Evolutionary conservation across 1,140 invertebrate genomes (phyloP).

Genomic region (Paralvinella palmiformis): DNA sequence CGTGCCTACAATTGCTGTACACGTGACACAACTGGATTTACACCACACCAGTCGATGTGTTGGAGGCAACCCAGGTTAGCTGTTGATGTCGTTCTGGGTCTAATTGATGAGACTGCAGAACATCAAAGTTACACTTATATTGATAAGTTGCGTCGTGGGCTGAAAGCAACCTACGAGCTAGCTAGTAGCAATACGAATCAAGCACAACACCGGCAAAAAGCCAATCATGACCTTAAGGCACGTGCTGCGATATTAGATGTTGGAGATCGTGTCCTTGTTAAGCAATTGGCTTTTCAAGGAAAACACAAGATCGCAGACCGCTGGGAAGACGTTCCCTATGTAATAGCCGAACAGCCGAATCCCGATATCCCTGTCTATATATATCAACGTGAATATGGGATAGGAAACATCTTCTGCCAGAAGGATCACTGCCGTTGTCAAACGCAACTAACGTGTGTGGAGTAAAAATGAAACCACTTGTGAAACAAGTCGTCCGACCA

Average conservation of each 20-base stretch:
- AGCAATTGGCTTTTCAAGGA: neutral
- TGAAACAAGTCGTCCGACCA: too few relatives aligned
- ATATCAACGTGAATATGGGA: neutral
- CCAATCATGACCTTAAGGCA: neutral
- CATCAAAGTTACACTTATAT: neutral
- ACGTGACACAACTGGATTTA: conserved; percentile 22
- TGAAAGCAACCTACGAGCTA: neutral
- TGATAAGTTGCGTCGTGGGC: neutral
- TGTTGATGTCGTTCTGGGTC: conserved; percentile 18
- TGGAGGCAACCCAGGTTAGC: conserved; percentile 25
- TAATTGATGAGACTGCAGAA: too few relatives aligned
- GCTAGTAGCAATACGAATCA: neutral
- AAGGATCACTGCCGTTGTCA: too few relatives aligned
- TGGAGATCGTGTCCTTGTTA: conserved; percentile 7
- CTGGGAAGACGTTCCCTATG: neutral
- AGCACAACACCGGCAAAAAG: neutral
- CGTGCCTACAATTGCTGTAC: conserved; percentile 21
- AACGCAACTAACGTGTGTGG: too few relatives aligned
- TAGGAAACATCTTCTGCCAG: too few relatives aligned
- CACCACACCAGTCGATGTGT: conserved; percentile 27
- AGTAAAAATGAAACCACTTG: too few relatives aligned
- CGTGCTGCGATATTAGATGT: neutral
- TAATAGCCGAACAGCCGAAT: neutral
- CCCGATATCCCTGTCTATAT: neutral
- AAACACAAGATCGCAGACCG: neutral